A percentile compares a stretch with the other conserved stretches of the same genome.
Conservation (phyloP, 2,888 invertebrate genomes). For the Tipula vernalis region DNA sequence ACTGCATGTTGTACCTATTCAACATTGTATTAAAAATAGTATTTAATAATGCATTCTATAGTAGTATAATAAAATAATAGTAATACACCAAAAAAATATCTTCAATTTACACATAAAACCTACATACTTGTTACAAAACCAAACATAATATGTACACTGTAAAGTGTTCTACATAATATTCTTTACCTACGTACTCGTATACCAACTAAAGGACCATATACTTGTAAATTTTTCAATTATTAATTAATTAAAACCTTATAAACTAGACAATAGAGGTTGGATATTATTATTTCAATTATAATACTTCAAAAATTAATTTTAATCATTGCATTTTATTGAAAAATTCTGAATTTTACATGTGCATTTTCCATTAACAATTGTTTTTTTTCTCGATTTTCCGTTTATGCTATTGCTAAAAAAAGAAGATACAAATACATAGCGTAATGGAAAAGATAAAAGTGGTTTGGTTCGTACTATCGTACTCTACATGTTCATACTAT, state of each 20-base stretch:
- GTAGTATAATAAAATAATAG: background rate
- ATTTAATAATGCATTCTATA: background rate
- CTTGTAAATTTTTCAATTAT: background rate
- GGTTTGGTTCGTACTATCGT: background rate
- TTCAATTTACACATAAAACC: too few species aligned
- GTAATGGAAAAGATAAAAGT: background rate
- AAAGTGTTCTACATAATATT: background rate
- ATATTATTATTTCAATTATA: background rate
- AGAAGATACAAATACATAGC: background rate
- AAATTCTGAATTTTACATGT: background rate
- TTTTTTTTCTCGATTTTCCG: background rate
- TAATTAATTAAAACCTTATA: background rate
- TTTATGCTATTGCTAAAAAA: background rate
- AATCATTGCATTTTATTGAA: background rate
- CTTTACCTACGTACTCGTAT: background rate
- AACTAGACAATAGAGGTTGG: background rate
- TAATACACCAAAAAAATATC: background rate
- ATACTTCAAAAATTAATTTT: background rate
- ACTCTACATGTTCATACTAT: background rate
- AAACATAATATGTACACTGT: background rate
- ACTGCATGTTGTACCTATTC: background rate
- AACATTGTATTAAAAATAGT: background rate
- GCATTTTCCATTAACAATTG: background rate
- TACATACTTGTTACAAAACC: background rate
- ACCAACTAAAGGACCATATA: background rate